Percentiles rank a stretch among this genome's conserved stretches.
These are phyloP conservation scores for Ectobius pallidus DNA, from an alignment of 2,888 invertebrate species.

Conservation along the genomic window DNA sequence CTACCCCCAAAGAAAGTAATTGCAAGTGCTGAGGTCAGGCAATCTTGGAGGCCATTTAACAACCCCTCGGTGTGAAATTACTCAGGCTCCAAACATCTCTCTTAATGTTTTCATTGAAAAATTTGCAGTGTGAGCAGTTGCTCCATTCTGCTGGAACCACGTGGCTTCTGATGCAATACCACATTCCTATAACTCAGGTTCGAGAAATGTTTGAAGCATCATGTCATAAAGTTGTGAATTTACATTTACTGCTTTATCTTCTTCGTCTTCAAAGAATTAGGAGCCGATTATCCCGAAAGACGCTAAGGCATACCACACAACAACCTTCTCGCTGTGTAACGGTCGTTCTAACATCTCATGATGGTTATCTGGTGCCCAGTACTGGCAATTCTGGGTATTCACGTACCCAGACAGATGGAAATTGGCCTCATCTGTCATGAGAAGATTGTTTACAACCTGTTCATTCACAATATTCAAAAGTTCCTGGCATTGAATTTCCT, in stretches of 20 bases:
- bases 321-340: background rate
- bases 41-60: too few relatives aligned
- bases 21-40: constrained; percentile 2
- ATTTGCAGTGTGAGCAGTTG: too few relatives aligned
- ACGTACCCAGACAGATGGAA: background rate
- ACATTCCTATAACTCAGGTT: background rate
- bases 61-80: background rate
- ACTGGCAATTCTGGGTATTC: too few relatives aligned
- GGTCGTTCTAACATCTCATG: background rate
- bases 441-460: background rate
- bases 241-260: background rate
- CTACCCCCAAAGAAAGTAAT: background rate
- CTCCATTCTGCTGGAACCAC: too few relatives aligned
- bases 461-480: too few relatives aligned
- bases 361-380: background rate
- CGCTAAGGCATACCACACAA: background rate
- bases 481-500: too few relatives aligned
- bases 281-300: background rate
- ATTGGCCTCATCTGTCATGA: background rate
- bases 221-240: too few relatives aligned
- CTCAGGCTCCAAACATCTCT: background rate
- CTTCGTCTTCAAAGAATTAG: too few relatives aligned
- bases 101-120: too few relatives aligned
- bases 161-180: too few relatives aligned
- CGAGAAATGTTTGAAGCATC: background rate